Base-by-base conservation (phyloP, 1,140 invertebrate species). In the Heliconius hewitsoni region DNA sequence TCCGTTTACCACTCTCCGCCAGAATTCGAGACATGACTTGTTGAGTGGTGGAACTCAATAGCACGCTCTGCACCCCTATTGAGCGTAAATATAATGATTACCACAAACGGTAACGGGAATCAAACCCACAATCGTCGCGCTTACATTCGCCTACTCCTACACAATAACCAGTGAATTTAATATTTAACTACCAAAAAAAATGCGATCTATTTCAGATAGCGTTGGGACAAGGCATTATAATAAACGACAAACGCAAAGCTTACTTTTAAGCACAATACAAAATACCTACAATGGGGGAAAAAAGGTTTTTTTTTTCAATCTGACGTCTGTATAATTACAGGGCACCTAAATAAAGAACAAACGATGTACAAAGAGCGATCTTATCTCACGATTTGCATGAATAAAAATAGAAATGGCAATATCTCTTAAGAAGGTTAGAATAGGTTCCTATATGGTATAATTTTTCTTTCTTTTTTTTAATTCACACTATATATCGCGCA, bases 341-440 rank as follows among this genome's bases (percentile, higher is more conserved):
- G n/a, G 55, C 55, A 57, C 55, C n/a, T 19, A 57, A 57, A 57
- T 23, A 23, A 57, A 57, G 55, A 57, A 57, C 55, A 57, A 57
- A 57, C 55, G 55, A 57, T 57, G n/a, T 23, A 57, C 55, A 57
- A 57, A 57, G 55, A 57, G n/a, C 55, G 55, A 57, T 57, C n/a
- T 23, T 57, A 57, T 55, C 6, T 55, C 18, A 3, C 2, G 9
- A 57, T 57, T n/a, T 57, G 55, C 19, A 57, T 57, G 55, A n/a
- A 57, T 57, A 23, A 3, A 9, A 57, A 57, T 23, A 57, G 55
- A 57, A 46, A 46, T 46, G 55, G 9, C 55, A 23, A 8, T 57
- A 1, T n/a, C 8, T 9, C 19, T 57, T 57, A 23, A 23, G n/a
- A 23, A 57, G n/a, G 55, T 57, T 57, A 23, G n/a, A 23, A 23